phyloP scores from a whole-genome alignment of 2,888 invertebrate genomes.

The Agapetus fuscipes region DNA sequence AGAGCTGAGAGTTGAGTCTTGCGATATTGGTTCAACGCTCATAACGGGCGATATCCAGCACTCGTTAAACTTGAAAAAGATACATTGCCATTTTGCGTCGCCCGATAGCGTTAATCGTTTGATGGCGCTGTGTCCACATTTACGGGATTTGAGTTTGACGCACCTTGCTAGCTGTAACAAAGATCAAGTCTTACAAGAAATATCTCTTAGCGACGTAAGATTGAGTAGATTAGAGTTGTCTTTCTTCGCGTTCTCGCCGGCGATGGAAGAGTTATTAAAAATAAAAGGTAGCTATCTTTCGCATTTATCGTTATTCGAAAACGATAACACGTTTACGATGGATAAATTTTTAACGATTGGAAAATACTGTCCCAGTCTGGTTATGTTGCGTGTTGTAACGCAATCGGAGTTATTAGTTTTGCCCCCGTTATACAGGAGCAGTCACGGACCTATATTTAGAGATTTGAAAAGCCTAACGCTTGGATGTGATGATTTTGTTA shows the following conservation, averaged over 20 bases:
- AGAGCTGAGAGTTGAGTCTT: slow-evolving; percentile 40
- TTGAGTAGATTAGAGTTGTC: slow-evolving; percentile 36
- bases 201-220: slow-evolving; percentile 33
- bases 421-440: slow-evolving; percentile 31
- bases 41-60: slow-evolving; percentile 32
- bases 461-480: slow-evolving; percentile 34
- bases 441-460: slow-evolving; percentile 29
- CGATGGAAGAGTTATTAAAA: slow-evolving; percentile 33
- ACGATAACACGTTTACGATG: slow-evolving; percentile 35
- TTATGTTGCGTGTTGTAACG: slow-evolving; percentile 36
- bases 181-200: slow-evolving; percentile 37
- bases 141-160: slow-evolving; percentile 38
- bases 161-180: slow-evolving; percentile 38
- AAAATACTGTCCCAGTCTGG: slow-evolving; percentile 35
- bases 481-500: slow-evolving; percentile 37
- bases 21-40: slow-evolving; percentile 41
- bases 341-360: slow-evolving; percentile 37
- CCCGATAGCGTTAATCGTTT: slow-evolving; percentile 37
- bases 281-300: slow-evolving; percentile 38
- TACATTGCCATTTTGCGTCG: slow-evolving; percentile 41
- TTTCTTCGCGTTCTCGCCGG: slow-evolving; percentile 38
- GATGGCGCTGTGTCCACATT: slow-evolving; percentile 36
- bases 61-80: slow-evolving; percentile 37
- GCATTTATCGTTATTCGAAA: slow-evolving; percentile 41
- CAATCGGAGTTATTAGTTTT: slow-evolving; percentile 35